Evolutionary conservation across 2,113 vertebrate species (phyloP).

Genomic region (Nasalis larvatus): DNA sequence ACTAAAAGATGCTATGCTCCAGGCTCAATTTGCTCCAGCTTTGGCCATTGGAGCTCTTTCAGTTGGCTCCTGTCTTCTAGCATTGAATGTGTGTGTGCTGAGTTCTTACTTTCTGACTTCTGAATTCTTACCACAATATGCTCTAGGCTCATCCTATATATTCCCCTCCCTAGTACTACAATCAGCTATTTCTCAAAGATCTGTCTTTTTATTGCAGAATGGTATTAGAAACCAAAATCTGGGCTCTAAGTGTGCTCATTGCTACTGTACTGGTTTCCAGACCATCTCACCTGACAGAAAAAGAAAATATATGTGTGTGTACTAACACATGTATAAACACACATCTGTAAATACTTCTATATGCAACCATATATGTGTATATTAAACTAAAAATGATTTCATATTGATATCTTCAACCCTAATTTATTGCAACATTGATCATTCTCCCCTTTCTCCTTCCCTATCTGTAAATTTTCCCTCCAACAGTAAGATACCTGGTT

Average conservation of each 20-base stretch:
- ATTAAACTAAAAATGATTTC: not conserved
- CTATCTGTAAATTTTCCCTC: not conserved
- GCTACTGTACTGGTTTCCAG: not conserved
- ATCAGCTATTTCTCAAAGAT: not conserved
- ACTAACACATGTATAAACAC: not conserved
- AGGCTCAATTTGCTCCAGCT: not conserved
- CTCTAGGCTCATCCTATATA: not conserved
- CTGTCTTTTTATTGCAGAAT: not conserved
- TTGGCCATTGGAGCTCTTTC: not conserved
- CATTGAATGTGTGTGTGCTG: not conserved
- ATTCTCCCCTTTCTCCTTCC: not conserved
- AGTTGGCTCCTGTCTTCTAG: not conserved
- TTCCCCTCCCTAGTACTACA: not conserved
- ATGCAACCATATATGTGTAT: not conserved
- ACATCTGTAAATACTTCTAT: not conserved
- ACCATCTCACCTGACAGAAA: not conserved
- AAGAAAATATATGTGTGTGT: not conserved
- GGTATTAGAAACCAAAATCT: not conserved
- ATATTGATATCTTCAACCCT: not conserved
- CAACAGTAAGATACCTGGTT: not conserved
- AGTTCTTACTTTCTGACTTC: not conserved
- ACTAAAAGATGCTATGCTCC: too few species aligned
- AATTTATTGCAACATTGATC: not conserved
- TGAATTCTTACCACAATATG: not conserved
- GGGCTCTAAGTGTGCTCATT: not conserved